Evolutionary conservation across 2,113 vertebrate species (phyloP).

Genomic region (Pachyramphus minor): DNA sequence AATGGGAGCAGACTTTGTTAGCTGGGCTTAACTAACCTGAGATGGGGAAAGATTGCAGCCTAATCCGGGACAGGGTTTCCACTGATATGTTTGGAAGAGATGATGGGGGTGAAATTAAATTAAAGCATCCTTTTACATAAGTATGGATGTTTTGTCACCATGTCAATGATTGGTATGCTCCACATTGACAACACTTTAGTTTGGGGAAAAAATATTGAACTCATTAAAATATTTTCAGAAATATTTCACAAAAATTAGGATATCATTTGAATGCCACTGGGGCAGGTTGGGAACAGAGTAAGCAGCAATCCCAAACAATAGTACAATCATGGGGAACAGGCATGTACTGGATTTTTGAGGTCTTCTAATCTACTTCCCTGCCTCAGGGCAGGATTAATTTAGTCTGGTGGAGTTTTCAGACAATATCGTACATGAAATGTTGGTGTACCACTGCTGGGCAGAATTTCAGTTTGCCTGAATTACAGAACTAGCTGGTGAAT

Average conservation of each 20-base stretch:
- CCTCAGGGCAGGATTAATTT: background rate
- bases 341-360: background rate
- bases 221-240: background rate
- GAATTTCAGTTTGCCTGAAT: background rate
- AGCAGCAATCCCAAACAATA: background rate
- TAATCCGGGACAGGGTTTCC: background rate
- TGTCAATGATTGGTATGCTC: fast-evolving
- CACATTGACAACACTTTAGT: background rate
- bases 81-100: fast-evolving
- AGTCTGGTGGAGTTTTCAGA: background rate
- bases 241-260: background rate
- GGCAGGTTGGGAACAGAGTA: background rate
- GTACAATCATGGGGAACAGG: background rate
- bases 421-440: background rate
- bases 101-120: background rate
- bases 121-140: background rate
- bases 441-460: background rate
- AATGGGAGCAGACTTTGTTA: background rate
- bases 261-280: background rate
- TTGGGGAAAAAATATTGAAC: background rate
- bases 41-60: background rate
- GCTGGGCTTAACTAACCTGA: background rate
- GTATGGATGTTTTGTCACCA: background rate
- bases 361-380: background rate
- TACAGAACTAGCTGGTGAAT: background rate